phyloP scores from a whole-genome alignment of 2,797 vertebrate species.

The Ctenopoma kingsleyae region DNA sequence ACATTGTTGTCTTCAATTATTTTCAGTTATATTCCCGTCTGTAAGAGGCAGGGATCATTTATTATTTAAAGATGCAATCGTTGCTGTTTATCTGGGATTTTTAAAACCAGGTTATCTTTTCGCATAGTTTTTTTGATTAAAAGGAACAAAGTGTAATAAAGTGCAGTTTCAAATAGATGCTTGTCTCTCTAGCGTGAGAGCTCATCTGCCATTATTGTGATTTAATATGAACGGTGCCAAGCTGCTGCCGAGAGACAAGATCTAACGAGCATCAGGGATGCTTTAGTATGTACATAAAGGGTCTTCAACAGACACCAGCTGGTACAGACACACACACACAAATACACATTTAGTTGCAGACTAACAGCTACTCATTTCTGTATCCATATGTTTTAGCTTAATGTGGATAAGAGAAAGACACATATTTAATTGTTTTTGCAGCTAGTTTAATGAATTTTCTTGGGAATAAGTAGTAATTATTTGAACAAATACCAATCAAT shows the following conservation, averaged over 20 bases:
- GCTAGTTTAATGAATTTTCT: conserved; percentile 85
- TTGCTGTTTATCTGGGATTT: conserved; percentile 86
- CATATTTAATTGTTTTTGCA: conserved; percentile 64
- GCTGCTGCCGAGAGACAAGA: conserved; percentile 77
- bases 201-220: conserved; percentile 83
- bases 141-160: conserved; percentile 88
- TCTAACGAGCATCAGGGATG: conserved; percentile 82
- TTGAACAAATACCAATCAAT: conserved; percentile 88
- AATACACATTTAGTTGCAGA: conserved; percentile 57
- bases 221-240: conserved; percentile 82
- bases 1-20: conserved; percentile 91
- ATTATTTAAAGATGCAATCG: conserved; percentile 90
- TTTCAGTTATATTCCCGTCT: conserved; percentile 84
- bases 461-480: conserved; percentile 82
- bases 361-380: conserved; percentile 61
- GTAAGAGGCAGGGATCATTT: conserved; percentile 86
- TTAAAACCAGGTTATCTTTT: conserved; percentile 85
- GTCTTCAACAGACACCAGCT: conserved; percentile 65
- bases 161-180: conserved; percentile 80
- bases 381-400: conserved; percentile 77
- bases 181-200: conserved; percentile 72
- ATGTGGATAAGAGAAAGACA: conserved; percentile 74
- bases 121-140: conserved; percentile 83
- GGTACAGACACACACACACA: conserved; percentile 23
- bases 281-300: conserved; percentile 83